Evolutionary conservation across 2,888 invertebrate genomes (phyloP), one percentile per base, ranked within the genome.

Genomic region (Cheilosia grossa): DNA sequence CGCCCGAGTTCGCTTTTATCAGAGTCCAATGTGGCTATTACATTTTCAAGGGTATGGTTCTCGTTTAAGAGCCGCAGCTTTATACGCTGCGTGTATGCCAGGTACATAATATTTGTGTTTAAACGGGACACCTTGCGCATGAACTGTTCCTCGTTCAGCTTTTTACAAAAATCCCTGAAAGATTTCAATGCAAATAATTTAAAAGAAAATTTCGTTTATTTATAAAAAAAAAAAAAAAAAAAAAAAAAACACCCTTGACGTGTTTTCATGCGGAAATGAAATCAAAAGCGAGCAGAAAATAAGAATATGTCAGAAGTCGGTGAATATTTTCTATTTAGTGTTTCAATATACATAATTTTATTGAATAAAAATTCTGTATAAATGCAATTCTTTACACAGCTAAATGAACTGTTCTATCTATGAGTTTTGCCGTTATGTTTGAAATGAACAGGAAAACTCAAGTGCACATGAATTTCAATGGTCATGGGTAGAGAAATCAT

Each of bases 71-170:
- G 91, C 33, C 93, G 93, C 79, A 94, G 91, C 89, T 95, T 93
- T 17, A 96, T 95, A 88, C 95, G 95, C 92, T 97, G 97, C 7
- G 95, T 94, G 88, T 96, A 95, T 90, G 96, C 97, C 88, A 97
- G 92, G 91, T 96, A 95, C 88, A 97, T 92, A 80, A 97, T 94
- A 90, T 97, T 97, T 88, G 95, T 95, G 92, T 97, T 96, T 87
- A 97, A 93, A 82, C 96, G 94, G 54, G 96, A 95, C 75, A 96
- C 96, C 92, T 95, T 94, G 87, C 94, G 94, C 88, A 94, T 93
- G 91, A 98, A 96, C 89, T 95, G 95, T 88, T 94, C 93, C 89
- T 95, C 95, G 58, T 93, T 94, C 91, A 96, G 93, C 89, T 94
- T 94, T 87, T 94, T 94, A 90, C 96, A 95, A 92, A 97, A 97